A percentile compares a stretch with the other conserved stretches of the same genome.
Conservation (phyloP, 2,888 invertebrate species). For the Drosophila meridionalis region DNA sequence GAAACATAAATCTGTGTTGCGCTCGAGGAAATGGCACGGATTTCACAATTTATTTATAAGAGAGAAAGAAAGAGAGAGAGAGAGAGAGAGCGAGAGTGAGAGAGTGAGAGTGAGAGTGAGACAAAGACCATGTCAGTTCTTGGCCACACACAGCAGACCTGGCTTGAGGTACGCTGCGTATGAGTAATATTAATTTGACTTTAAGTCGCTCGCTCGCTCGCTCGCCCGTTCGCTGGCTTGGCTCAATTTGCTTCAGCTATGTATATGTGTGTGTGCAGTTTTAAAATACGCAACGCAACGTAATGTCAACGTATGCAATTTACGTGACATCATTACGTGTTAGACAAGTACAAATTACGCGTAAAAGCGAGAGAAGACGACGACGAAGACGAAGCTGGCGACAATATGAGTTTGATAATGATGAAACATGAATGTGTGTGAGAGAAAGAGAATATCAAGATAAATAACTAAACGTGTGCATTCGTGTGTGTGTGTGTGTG, state of each 20-base stretch:
- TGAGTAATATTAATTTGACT: conserved; percentile 79
- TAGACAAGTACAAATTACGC: conserved; percentile 82
- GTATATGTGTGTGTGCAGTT: conserved; percentile 40
- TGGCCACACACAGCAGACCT: neutral
- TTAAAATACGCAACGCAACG: conserved; percentile 68
- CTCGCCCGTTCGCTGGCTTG: conserved; percentile 30
- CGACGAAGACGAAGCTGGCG: conserved; percentile 55
- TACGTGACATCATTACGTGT: conserved; percentile 82
- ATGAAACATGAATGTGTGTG: conserved; percentile 70
- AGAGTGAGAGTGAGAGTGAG: neutral
- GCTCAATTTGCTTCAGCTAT: conserved; percentile 52
- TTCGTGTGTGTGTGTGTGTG: conserved; percentile 31
- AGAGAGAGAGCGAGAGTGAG: neutral
- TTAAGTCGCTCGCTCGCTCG: conserved; percentile 60
- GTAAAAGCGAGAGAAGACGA: conserved; percentile 40
- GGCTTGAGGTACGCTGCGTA: conserved; percentile 55
- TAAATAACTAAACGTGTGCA: conserved; percentile 67
- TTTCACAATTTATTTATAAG: conserved; percentile 71
- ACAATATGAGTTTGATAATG: conserved; percentile 81
- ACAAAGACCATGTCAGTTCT: conserved; percentile 29
- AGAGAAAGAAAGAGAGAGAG: neutral
- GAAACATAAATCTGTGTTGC: conserved; percentile 77
- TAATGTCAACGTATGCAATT: conserved; percentile 79
- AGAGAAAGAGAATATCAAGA: conserved; percentile 63
- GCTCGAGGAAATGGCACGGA: conserved; percentile 68